Base-by-base conservation (phyloP, 2,888 invertebrate species). In the Blastobasis lacticolella region DNA sequence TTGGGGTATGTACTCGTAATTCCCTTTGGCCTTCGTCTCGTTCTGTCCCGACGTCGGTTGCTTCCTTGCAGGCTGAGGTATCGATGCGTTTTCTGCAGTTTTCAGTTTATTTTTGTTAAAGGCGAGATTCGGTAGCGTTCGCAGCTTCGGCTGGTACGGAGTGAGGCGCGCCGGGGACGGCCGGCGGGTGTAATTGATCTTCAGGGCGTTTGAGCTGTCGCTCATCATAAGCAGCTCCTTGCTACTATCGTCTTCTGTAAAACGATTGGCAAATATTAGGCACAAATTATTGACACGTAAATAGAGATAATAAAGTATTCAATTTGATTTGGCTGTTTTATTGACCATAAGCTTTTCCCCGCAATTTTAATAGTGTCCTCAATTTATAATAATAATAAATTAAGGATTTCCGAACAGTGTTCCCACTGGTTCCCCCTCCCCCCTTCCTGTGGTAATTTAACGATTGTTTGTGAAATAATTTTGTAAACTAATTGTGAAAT, bases 221-320 rank as follows among this genome's bases (percentile, higher is more conserved):
- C 91, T 91, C 9, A 90, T 91, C 70, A 91, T 84, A 55, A 91
- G 88, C 4, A 91, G 78, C 62, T 91, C 91, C 57, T 90, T 90
- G 66, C 91, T 91, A 72, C 88, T 91, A 45, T 91, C 91, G 49
- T 76, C 36, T 41, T 49, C 49, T 10, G 23, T 23, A 23, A 23
- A 42, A 42, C 8, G 9, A 23, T 23, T 23, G 23, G 23, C 9
- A 50, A 51, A 46, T 37, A 36, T 9, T 2, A 23, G 23, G 23
- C 23, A 23, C 23, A 23, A 23, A 2, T 23, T 23, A 23, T 23
- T 23, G 23, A 23, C 23, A 23, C 23, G 23, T 23, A 23, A 23
- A 23, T 23, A 23, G 23, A 23, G 23, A 23, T 23, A 23, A 23
- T 23, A 23, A 23, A 23, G 23, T 23, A 23, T 23, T 23, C 23